A percentile compares a stretch with the other conserved stretches of the same genome.
Evolutionary conservation across 2,113 vertebrate species (phyloP).

Genomic region (Corythaeola cristata): DNA sequence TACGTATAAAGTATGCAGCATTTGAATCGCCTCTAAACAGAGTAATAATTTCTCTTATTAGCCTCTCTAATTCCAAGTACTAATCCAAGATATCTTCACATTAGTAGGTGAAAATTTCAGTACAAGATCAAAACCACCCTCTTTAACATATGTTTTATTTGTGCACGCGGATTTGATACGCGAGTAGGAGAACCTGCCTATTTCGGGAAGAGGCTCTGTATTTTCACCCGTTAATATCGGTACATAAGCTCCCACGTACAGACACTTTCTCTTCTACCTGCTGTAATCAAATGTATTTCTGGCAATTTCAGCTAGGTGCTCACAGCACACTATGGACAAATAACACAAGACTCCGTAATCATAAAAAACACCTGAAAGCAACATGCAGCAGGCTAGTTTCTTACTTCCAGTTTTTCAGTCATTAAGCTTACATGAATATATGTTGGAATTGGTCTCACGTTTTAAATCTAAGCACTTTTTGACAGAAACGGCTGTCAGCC

Average conservation of each 20-base stretch:
- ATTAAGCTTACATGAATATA: too few species aligned
- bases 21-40: not conserved
- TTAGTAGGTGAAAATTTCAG: not conserved
- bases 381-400: not conserved
- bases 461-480: not conserved
- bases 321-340: not conserved
- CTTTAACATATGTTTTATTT: not conserved
- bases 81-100: not conserved
- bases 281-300: not conserved
- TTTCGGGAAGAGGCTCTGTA: not conserved
- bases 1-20: rapidly evolving
- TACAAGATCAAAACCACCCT: not conserved
- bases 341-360: not conserved
- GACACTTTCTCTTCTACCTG: rapidly evolving
- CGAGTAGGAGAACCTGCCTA: not conserved
- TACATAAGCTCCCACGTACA: not conserved
- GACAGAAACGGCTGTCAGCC: not conserved
- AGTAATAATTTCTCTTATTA: not conserved
- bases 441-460: not conserved
- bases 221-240: not conserved
- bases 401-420: not conserved
- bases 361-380: not conserved
- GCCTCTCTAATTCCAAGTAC: not conserved
- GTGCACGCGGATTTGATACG: rapidly evolving
- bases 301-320: too few species aligned